phyloP scores from a whole-genome alignment of 1,140 invertebrate genomes.

The Bombus pascuorum region DNA sequence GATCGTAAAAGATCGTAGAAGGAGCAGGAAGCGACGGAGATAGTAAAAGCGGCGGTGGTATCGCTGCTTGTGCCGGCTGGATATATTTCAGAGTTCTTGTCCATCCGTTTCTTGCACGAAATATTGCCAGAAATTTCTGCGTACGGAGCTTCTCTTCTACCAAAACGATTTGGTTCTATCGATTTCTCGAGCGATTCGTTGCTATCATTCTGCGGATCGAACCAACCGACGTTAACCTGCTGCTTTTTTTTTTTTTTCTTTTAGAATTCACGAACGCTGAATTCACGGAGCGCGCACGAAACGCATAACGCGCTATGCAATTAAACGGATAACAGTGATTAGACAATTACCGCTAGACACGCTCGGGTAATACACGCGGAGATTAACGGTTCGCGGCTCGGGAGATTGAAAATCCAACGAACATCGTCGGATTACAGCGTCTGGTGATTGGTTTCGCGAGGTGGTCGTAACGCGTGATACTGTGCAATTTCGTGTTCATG shows the following conservation, averaged over 20 bases:
- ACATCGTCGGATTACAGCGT: not conserved
- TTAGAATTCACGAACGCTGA: not conserved
- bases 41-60: not conserved
- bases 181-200: not conserved
- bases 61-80: too few relatives aligned
- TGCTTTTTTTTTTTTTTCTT: too few relatives aligned
- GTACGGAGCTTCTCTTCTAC: not conserved
- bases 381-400: not conserved
- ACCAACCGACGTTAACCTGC: not conserved
- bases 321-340: conserved; percentile 6
- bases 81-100: not conserved
- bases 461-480: conserved; percentile 11
- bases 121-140: too few relatives aligned
- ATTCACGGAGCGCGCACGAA: not conserved
- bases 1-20: too few relatives aligned
- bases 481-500: conserved; percentile 30
- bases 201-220: too few relatives aligned
- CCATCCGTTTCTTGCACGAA: not conserved
- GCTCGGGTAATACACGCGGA: not conserved
- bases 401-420: not conserved
- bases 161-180: not conserved
- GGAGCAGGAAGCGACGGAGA: too few relatives aligned
- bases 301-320: not conserved
- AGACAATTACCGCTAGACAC: conserved; percentile 15
- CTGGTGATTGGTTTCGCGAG: not conserved